Conservation (phyloP, 2,888 invertebrate species). For the Pandemis cinnamomeana region DNA sequence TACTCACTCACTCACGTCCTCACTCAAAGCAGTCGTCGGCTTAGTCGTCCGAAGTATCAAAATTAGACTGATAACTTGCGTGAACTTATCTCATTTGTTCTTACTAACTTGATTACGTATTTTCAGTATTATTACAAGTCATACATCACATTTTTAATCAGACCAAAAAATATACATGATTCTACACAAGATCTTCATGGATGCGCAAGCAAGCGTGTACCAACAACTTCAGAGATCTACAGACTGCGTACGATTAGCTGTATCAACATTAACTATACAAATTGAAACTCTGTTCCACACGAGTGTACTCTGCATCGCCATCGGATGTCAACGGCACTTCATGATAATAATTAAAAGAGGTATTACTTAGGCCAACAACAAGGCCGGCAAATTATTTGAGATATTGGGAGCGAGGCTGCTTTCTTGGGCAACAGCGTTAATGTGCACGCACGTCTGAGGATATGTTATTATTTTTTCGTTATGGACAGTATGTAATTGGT, state of each 20-base stretch:
- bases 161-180: too few species aligned
- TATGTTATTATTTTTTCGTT: constrained; percentile 78
- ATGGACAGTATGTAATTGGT: constrained; percentile 64
- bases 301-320: constrained; percentile 51
- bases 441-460: constrained; percentile 62
- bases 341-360: constrained; percentile 76
- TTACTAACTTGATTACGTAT: too few species aligned
- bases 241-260: background rate
- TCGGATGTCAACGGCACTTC: constrained; percentile 71
- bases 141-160: too few species aligned
- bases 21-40: too few species aligned
- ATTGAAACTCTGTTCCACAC: constrained; percentile 5
- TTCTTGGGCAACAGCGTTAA: constrained; percentile 64
- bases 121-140: too few species aligned
- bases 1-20: too few species aligned
- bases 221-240: background rate
- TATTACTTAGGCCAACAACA: constrained; percentile 64
- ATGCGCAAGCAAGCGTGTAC: background rate
- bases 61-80: too few species aligned
- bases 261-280: background rate
- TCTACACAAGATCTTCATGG: too few species aligned
- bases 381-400: constrained; percentile 77
- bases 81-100: too few species aligned
- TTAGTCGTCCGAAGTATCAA: too few species aligned
- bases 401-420: constrained; percentile 78